Evolutionary conservation across 2,797 vertebrate species (phyloP).

Genomic region (Cryptoblepharus egeriae): DNA sequence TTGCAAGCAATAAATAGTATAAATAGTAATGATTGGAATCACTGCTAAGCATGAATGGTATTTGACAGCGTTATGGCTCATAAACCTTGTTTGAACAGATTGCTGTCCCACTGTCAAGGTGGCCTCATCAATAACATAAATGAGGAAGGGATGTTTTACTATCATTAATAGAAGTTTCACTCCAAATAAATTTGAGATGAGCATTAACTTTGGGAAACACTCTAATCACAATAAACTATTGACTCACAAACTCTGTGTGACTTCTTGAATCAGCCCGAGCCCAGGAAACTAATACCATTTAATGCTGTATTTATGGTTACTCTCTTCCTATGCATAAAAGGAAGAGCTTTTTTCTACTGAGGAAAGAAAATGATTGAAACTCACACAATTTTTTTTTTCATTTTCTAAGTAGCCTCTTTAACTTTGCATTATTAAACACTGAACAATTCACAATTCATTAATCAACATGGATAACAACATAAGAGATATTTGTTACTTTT

Average conservation of each 20-base stretch:
- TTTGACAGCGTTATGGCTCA: neutral
- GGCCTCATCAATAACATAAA: neutral
- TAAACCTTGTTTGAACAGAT: neutral
- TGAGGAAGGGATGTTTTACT: neutral
- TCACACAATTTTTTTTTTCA: neutral
- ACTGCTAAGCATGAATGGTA: neutral
- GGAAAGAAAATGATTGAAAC: slow-evolving; percentile 23
- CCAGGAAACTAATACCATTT: neutral
- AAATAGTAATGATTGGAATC: neutral
- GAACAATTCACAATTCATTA: slow-evolving; percentile 2
- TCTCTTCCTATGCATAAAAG: slow-evolving; percentile 26
- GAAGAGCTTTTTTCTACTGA: slow-evolving; percentile 31
- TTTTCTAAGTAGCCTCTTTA: slow-evolving; percentile 30
- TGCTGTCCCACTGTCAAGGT: neutral
- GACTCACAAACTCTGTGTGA: neutral
- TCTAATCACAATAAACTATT: neutral
- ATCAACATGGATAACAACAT: neutral
- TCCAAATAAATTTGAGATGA: slow-evolving; percentile 20
- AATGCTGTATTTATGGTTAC: neutral
- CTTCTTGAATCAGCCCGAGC: neutral
- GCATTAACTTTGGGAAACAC: neutral
- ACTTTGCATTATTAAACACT: neutral
- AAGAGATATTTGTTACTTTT: slow-evolving; percentile 15
- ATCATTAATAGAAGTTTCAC: slow-evolving; percentile 32
- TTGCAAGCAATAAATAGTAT: neutral